Evolutionary conservation across 2,888 invertebrate genomes (phyloP), one percentile per base, ranked within the genome.

Genomic region (Blera fallax): DNA sequence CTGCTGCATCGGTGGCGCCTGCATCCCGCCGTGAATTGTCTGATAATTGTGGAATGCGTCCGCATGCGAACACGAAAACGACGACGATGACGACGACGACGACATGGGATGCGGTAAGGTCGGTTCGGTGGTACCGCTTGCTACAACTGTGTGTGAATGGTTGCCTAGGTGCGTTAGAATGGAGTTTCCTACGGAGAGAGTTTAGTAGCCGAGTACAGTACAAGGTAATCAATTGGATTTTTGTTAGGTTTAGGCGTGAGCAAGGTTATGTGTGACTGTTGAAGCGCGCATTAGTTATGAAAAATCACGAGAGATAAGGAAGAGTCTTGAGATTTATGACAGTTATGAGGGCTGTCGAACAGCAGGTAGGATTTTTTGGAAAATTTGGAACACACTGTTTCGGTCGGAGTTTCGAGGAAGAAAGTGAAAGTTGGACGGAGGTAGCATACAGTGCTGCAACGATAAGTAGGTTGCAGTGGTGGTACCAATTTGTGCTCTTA

Each of bases 11-110:
- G 89, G 91, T 92, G 91, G 91, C 91, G 91, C 92, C 91, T 92
- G 89, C 90, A 90, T 90, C 91, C 91, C 91, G 92, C 89, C 90
- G 91, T 88, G 91, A 90, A 89, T 90, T 90, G 91, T 92, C 92
- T 92, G 92, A 90, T 91, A 91, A 91, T 91, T 85, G 70, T 85
- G 85, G 85, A 87, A 87, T 83, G 83, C 84, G 84, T 87, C 80
- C 87, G 87, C 77, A 80, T 81, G 77, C 70, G 83, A 87, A 56
- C 65, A 72, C n/a, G 32, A 40, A 14, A 18, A 56, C 10, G 40
- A 40, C 4, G 27, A 56, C 34, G 64, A 76, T 54, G 54, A 67
- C 70, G 56, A 37, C 45, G 58, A n/a, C n/a, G n/a, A n/a, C n/a
- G n/a, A n/a, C n/a, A n/a, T n/a, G n/a, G 21, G 45, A 70, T 11